Evolutionary conservation across 2,797 vertebrate species (phyloP), one percentile per base, ranked within the genome.

Genomic region (Otolemur crassicaudatus): DNA sequence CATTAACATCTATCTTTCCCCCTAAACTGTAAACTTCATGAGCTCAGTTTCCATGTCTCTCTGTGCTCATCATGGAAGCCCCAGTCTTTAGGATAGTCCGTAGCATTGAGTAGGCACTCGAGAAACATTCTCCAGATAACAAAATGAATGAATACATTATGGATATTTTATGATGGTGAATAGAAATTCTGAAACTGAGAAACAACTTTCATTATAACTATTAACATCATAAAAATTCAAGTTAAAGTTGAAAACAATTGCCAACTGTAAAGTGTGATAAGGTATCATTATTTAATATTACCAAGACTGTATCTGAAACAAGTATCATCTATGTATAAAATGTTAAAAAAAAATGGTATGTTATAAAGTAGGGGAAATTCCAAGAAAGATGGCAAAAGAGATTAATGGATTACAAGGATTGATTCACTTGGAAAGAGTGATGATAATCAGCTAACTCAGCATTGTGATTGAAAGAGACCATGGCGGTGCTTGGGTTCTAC

Each of bases 191-290:
- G 16, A 93, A 31, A 91, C 7, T 65, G 7, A 87, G 23, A 92
- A 90, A 0, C 29, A 69, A 73, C 81, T 16, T 89, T 94, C 40
- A 72, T 84, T 87, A 31, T 80, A 81, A 63, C 37, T 69, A 37
- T 56, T 72, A 77, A 58, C 49, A 17, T 75, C 27, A 61, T 22
- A 90, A 27, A 73, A 95, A 90, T 77, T 94, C 27, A 79, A 95
- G 46, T 83, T 95, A 87, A 88, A 93, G 72, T 95, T 94, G 70
- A 93, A 27, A 86, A 89, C 8, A 87, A 56, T 92, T 88, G 79
- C 29, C 12, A 84, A 27, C 8, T 85, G 16, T 79, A 49, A 86
- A 73, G 61, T 85, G 0, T 90, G 43, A 34, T 53, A 65, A 3
- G 29, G 22, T 83, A 76, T 87, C 16, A 67, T 29, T 72, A 90